Base-by-base conservation (phyloP, 30 jellyfish, hydroid and myxozoan species). In the Hydra vulgaris region DNA sequence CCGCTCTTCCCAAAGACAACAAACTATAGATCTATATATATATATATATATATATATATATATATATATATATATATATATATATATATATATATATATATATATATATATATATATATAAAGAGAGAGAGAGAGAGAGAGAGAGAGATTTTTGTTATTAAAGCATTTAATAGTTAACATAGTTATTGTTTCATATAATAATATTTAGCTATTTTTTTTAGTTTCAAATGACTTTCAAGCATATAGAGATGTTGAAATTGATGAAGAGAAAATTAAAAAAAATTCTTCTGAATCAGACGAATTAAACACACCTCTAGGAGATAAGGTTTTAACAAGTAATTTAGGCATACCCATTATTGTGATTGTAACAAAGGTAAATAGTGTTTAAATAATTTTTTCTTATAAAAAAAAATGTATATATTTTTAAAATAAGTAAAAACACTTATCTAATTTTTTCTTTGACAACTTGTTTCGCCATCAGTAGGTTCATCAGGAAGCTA, bases 281-380 rank as follows among this genome's bases (percentile, higher is more conserved):
- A 83, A 67, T 25, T 18, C 80, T 21, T 8, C 87, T 4, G 70
- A 88, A 53, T 69, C 83, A n/a, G 76, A 74, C 1, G 95, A 86
- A 66, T 87, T 77, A 24, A 89, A 74, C 23, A 23, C 78, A 22
- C 95, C 94, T 4, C 87, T 91, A 8, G 98, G 86, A 22, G 98
- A 86, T 71, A 91, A 84, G 19, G 79, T 91, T 23, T 73, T 91
- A 15, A 73, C 92, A 26, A 81, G 77, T 56, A 91, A 86, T 52
- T 88, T 91, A 74, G 98, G 98, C 24, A 17, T 91, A 21, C 98
- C 98, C 26, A 87, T 91, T 21, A 70, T 86, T 18, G 96, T 91
- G 23, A 96, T 87, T 27, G 86, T 83, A 54, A 79, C 98, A 25
- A 91, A 91, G 98, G 98, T 91, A 54, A 22, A 22, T n/a, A n/a